Evolutionary conservation across 2,797 vertebrate genomes (phyloP).

Genomic region (Sparidentex hasta): DNA sequence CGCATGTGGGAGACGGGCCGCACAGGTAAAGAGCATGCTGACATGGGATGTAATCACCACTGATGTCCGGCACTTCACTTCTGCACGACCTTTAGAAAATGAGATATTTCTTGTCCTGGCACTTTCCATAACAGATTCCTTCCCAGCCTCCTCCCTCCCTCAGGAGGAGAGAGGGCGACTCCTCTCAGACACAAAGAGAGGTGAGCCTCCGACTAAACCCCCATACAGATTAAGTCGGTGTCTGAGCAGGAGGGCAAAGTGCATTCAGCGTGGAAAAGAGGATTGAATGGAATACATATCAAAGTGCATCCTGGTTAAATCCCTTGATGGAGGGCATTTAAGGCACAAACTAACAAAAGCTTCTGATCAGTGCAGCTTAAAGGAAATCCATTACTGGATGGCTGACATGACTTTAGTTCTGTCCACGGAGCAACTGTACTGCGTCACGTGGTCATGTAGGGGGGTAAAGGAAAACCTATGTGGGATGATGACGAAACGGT

Average conservation of each 20-base stretch:
- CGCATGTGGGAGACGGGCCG: constrained; percentile 7
- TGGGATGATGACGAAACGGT: constrained; percentile 27
- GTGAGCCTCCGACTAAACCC: constrained; percentile 50
- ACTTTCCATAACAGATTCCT: constrained; percentile 48
- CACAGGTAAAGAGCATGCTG: constrained; percentile 62
- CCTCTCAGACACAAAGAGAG: constrained; percentile 53
- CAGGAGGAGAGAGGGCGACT: constrained; percentile 21
- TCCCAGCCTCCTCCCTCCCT: background rate
- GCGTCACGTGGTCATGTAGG: constrained; percentile 19
- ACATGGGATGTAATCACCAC: constrained; percentile 53
- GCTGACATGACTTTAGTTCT: constrained; percentile 47
- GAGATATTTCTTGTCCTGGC: constrained; percentile 51
- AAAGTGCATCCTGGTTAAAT: constrained; percentile 75
- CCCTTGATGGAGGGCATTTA: constrained; percentile 75
- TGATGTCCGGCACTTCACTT: constrained; percentile 28
- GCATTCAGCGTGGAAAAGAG: constrained; percentile 68
- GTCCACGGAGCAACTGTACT: background rate
- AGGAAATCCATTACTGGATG: constrained; percentile 56
- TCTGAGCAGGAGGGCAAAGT: constrained; percentile 64
- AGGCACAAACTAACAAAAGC: constrained; percentile 76
- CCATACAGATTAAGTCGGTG: constrained; percentile 69
- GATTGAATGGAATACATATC: constrained; percentile 72
- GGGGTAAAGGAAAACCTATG: constrained; percentile 27
- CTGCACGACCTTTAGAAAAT: constrained; percentile 63
- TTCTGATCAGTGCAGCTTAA: constrained; percentile 78